Evolutionary conservation across 2,888 invertebrate genomes (phyloP).

Genomic region (Drosophila monieri): DNA sequence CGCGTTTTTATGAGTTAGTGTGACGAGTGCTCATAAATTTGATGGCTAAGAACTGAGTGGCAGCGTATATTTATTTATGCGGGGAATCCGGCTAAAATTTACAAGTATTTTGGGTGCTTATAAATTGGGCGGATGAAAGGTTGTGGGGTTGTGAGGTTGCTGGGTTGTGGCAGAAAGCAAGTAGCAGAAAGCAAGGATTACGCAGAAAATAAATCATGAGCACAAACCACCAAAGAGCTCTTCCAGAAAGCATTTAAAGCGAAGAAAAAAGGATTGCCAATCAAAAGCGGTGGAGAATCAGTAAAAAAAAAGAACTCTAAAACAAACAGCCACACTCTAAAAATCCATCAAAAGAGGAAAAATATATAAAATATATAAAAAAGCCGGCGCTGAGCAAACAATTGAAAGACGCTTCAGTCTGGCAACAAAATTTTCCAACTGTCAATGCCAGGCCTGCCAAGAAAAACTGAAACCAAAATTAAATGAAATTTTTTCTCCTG

Average conservation of each 20-base stretch:
- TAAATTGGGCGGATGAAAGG: conserved; percentile 50
- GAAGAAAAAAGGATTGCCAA: conserved; percentile 21
- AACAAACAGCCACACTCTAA: conserved; percentile 28
- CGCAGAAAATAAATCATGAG: conserved; percentile 36
- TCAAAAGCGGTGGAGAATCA: not conserved
- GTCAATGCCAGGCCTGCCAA: conserved; percentile 65
- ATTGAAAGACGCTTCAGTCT: conserved; percentile 57
- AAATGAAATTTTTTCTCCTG: conserved; percentile 25
- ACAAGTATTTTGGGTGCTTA: conserved; percentile 52
- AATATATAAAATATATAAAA: conserved; percentile 3
- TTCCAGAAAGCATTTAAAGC: conserved; percentile 28
- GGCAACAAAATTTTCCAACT: conserved; percentile 73
- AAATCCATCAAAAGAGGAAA: conserved; percentile 21
- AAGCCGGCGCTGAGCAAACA: conserved; percentile 17
- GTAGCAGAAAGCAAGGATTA: conserved; percentile 35
- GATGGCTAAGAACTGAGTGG: conserved; percentile 56
- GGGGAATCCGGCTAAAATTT: conserved; percentile 33
- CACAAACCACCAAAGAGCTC: conserved; percentile 1
- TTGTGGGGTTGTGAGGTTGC: not conserved
- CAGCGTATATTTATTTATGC: conserved; percentile 38
- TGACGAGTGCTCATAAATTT: conserved; percentile 76
- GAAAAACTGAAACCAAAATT: conserved; percentile 39
- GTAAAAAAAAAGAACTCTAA: conserved; percentile 17
- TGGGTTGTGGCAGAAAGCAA: conserved; percentile 9
- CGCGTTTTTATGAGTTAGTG: conserved; percentile 76